phyloP scores from a whole-genome alignment of 2,113 vertebrate genomes.

The Lonchura striata region DNA sequence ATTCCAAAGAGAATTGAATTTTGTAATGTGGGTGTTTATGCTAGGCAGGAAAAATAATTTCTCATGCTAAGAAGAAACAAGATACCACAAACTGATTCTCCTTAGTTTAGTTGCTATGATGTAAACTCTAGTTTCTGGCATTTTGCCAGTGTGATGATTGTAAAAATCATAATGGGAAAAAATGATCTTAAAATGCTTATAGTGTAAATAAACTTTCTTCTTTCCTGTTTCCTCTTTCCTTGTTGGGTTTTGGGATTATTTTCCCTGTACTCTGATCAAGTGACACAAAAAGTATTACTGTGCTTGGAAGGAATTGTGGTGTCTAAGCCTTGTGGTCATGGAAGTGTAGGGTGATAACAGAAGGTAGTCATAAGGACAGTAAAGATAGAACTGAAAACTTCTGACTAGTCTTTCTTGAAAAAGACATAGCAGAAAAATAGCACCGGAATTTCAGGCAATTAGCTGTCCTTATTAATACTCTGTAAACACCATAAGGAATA shows the following conservation, averaged over 20 bases:
- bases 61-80: background rate
- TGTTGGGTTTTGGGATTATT: background rate
- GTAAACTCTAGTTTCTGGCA: background rate
- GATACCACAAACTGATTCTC: background rate
- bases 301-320: background rate
- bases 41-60: background rate
- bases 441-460: background rate
- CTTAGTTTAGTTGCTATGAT: background rate
- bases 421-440: background rate
- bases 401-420: background rate
- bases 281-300: background rate
- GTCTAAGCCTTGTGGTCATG: background rate
- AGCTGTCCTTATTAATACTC: background rate
- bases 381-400: background rate
- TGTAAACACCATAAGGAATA: background rate
- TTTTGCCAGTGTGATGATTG: background rate
- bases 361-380: background rate
- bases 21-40: background rate
- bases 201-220: background rate
- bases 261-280: background rate
- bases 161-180: background rate
- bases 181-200: background rate
- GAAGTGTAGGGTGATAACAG: background rate
- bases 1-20: background rate
- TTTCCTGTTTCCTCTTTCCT: background rate